These are phyloP conservation scores for Ia io DNA, from an alignment of 2,113 vertebrate species.

Conservation along the genomic window DNA sequence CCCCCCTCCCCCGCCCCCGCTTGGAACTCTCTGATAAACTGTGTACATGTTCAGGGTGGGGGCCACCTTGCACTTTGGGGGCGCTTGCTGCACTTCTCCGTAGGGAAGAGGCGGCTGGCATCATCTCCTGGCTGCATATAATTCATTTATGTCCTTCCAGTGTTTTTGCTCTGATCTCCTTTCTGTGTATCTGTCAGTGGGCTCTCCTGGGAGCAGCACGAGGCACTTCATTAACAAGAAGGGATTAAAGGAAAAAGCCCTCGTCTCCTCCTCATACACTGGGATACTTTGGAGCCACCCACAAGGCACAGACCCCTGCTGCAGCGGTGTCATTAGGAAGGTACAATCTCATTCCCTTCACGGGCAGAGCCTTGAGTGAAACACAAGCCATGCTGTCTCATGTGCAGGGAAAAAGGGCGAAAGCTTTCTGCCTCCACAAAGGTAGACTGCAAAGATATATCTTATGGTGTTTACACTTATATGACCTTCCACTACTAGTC, in stretches of 20 bases:
- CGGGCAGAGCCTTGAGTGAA: constrained; percentile 75
- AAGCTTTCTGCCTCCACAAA: constrained; percentile 51
- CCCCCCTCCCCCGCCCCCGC: neutral
- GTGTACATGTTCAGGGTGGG: neutral
- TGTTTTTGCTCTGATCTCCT: constrained; percentile 60
- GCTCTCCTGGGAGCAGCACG: constrained; percentile 43
- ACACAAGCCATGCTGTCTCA: constrained; percentile 69
- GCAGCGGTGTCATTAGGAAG: constrained; percentile 74
- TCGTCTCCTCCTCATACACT: constrained; percentile 49
- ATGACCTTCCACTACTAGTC: constrained; percentile 4
- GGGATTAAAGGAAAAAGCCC: constrained; percentile 68
- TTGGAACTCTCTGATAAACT: neutral
- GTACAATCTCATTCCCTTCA: constrained; percentile 69
- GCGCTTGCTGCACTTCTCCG: neutral
- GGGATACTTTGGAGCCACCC: constrained; percentile 69
- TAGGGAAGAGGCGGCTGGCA: constrained; percentile 17
- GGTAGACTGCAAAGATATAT: constrained; percentile 57
- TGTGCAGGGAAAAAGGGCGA: neutral
- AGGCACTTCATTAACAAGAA: constrained; percentile 62
- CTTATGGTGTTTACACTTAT: constrained; percentile 34
- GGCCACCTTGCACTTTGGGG: neutral
- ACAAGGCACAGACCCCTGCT: constrained; percentile 72
- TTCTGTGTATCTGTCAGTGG: constrained; percentile 37
- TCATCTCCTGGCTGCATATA: constrained; percentile 9
- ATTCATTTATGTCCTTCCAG: constrained; percentile 60